Conservation (phyloP, 2,113 vertebrate genomes). For the Urocitellus parryii region DNA sequence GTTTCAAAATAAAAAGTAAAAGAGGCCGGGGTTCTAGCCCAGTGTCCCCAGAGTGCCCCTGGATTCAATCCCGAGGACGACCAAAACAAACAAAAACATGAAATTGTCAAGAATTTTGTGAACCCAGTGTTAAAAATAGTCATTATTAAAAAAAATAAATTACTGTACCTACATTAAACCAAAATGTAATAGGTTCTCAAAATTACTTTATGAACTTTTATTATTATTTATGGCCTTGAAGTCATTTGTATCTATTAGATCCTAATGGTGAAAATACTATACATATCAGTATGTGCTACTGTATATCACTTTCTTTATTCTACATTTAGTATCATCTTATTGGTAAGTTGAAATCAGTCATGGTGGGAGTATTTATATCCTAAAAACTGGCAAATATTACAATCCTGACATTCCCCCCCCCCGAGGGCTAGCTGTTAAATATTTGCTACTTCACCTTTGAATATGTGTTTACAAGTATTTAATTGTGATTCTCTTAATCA, state of each 20-base stretch:
- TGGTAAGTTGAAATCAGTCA: neutral
- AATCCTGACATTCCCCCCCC: neutral
- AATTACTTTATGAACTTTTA: neutral
- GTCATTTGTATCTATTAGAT: neutral
- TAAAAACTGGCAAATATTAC: neutral
- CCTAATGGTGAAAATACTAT: neutral
- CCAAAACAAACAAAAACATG: neutral
- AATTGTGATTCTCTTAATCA: neutral
- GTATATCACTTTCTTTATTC: neutral
- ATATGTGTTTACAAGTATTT: neutral
- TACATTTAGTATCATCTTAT: neutral
- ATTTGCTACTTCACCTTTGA: neutral
- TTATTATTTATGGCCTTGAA: neutral
- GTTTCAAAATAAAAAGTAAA: too few species aligned
- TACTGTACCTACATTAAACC: neutral
- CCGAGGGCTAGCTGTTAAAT: neutral
- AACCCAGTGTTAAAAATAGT: neutral
- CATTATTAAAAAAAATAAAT: slow-evolving; percentile 19
- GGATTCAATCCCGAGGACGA: too few species aligned
- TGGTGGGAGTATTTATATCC: neutral
- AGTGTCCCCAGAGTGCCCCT: too few species aligned
- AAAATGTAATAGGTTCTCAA: neutral
- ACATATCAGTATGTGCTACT: too few species aligned
- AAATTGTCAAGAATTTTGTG: neutral
- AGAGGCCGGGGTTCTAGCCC: too few species aligned